Evolutionary conservation across 2,888 invertebrate genomes (phyloP), one percentile per base, ranked within the genome.

Genomic region (Spisula solida): DNA sequence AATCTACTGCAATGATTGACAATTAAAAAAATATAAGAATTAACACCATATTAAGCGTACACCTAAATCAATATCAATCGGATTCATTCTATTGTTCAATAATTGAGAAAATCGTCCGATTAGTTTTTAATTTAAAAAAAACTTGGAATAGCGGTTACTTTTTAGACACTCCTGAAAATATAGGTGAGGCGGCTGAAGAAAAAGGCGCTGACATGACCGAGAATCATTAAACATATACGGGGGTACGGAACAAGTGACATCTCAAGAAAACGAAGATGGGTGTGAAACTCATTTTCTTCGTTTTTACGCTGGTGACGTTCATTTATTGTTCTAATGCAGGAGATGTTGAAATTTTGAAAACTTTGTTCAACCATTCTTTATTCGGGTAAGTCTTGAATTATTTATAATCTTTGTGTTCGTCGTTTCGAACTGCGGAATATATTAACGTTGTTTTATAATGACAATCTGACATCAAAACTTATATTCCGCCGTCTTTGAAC

Each of bases 291-390:
- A 18, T 34, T 34, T 31, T 75, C 31, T 14, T 34, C 14, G 34
- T 31, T 75, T 31, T 31, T 8, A 18, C 34, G 14, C 16, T 75
- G 0, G 18, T 75, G 18, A 14, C 16, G 10, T 31, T 75, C 4
- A 20, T 34, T 31, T 5, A 25, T 34, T 31, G 16, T 12, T 18
- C 10, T 31, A 8, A 34, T 55, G 81, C 47, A 10, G 31, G 51
- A 1, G 81, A 81, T 56, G 34, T 81, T 8, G 81, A 81, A 31
- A 55, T 55, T 25, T 31, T 81, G 56, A 81, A 81, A n/a, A 29
- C 0, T 18, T 56, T 81, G 29, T 81, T 81, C 29, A 81, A 60
- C 29, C 55, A 81, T 56, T 51, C 81, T 1, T 56, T 81, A 55
- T 16, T 6, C 18, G 56, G 56, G 81, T 81, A 56, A 34, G 56